Evolutionary conservation across 2,113 vertebrate genomes (phyloP), one percentile per base, ranked within the genome.

Genomic region (Brienomyrus longianalis): DNA sequence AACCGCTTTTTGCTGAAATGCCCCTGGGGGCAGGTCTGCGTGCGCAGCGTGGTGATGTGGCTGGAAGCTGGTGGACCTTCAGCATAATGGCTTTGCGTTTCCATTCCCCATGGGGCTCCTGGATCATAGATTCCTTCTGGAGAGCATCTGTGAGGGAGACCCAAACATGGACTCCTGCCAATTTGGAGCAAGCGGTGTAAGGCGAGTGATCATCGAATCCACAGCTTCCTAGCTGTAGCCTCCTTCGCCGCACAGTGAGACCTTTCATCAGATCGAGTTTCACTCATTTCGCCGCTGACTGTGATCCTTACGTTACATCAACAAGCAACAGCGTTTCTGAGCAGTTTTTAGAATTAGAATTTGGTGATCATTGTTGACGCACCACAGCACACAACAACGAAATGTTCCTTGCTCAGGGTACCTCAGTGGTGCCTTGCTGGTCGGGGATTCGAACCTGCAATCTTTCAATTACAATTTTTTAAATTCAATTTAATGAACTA

Each of bases 1-100:
- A 92, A 90, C 88, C 90, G 90, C 86, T 77, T 88, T 91, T 91
- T 89, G 89, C 51, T 86, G 84, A 83, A 3, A 17, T 48, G 50
- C 80, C 31, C 86, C 31, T 3, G 86, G 17, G 27, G 2, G 7
- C 31, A 56, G 13, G 86, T 31, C 50, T 54, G 31, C 51, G 51
- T 87, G 17, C 21, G 9, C 27, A 54, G 86, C 51, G 3, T 52
- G 27, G 52, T 17, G 15, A 39, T 19, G 50, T 27, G 86, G 31
- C 83, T 1, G 45, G 23, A 31, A 8, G 45, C 45, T 31, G 3
- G 45, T 1, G 23, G 21, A 6, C 47, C 31, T 19, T 11, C 45
- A 50, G 83, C 83, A 15, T 43, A 9, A 31, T 3, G 56, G 39
- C 43, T 21, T 23, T 48, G 45, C 45, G 15, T n/a, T 50, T n/a